Evolutionary conservation across 2,888 invertebrate species (phyloP), one percentile per base, ranked within the genome.

Genomic region (Archaeoteleia sp.): DNA sequence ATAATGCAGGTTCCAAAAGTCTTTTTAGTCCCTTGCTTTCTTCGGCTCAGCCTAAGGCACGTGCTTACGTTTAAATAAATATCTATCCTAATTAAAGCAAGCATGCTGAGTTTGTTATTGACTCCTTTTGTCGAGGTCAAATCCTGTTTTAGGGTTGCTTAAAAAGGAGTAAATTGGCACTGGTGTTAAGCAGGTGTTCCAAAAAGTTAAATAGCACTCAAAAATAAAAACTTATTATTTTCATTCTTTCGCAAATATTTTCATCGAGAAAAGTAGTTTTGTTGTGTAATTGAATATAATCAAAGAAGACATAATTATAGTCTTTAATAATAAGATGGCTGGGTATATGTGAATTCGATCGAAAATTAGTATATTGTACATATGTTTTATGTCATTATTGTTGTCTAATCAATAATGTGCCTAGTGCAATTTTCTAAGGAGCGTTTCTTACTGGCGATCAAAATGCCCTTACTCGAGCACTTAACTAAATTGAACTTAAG

Each of bases 401-500:
- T 20, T 34, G 25, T 39, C 39, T 29, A 42, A 51, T 57, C 51
- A 63, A 51, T 48, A 45, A 35, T 29, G 35, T 8, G 37, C 51
- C 49, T 40, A 51, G 42, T 53, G 57, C 55, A 62, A 62, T 53
- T 67, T 61, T 43, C 40, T 27, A 29, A 29, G 48, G 45, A 49
- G 57, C 58, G 48, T 54, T 62, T 58, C 57, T 62, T 60, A 58
- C 58, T 39, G 54, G 49, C 35, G 42, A 62, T 63, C 54, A 60
- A 68, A 60, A 40, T 68, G 58, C 63, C 49, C 62, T 61, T 51
- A 42, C 65, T 57, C 37, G 37, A 71, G 73, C 74, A 74, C 76
- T 76, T 70, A 74, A 68, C 61, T 42, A 73, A 74, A 76, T 76
- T 76, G 72, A 73, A 74, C 70, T 74, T 62, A 62, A 71, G 73